phyloP scores from a whole-genome alignment of 1,140 invertebrate genomes.

The Sminthurides bifidus region DNA sequence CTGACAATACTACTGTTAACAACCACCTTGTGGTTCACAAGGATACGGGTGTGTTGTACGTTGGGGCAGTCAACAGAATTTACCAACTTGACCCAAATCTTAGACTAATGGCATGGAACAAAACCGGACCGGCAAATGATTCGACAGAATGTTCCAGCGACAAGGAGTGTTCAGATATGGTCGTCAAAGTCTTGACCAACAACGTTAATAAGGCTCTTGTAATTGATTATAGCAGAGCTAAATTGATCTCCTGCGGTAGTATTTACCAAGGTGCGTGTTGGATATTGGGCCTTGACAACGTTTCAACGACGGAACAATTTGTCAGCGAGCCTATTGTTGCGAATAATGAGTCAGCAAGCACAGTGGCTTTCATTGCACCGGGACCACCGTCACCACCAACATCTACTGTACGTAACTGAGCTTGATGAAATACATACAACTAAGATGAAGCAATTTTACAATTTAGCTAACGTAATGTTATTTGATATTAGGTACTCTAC shows the following conservation, averaged over 20 bases:
- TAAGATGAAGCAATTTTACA: too few relatives aligned
- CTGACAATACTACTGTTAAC: conserved; percentile 31
- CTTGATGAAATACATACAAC: background rate
- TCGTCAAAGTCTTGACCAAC: conserved; percentile 59
- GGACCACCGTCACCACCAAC: conserved; percentile 72
- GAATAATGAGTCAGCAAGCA: conserved; percentile 85
- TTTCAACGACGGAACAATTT: conserved; percentile 26
- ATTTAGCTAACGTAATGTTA: too few relatives aligned
- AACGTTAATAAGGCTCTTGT: conserved; percentile 93
- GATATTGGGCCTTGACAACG: conserved; percentile 28
- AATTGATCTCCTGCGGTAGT: conserved; percentile 85
- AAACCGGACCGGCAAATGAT: conserved; percentile 82
- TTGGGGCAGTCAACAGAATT: conserved; percentile 85
- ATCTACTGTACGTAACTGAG: conserved; percentile 36
- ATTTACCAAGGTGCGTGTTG: conserved; percentile 48
- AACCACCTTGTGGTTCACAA: conserved; percentile 85
- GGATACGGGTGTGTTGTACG: conserved; percentile 79
- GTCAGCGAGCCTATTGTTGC: conserved; percentile 41
- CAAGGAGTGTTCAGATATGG: conserved; percentile 57
- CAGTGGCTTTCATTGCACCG: conserved; percentile 91
- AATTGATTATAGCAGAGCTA: conserved; percentile 78
- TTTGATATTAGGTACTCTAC: conserved; percentile 67
- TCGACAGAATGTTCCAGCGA: conserved; percentile 76
- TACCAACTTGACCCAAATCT: conserved; percentile 84
- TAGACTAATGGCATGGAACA: conserved; percentile 57